Base-by-base conservation (phyloP, 2,888 invertebrate species). In the Eupithecia pulchellata region DNA sequence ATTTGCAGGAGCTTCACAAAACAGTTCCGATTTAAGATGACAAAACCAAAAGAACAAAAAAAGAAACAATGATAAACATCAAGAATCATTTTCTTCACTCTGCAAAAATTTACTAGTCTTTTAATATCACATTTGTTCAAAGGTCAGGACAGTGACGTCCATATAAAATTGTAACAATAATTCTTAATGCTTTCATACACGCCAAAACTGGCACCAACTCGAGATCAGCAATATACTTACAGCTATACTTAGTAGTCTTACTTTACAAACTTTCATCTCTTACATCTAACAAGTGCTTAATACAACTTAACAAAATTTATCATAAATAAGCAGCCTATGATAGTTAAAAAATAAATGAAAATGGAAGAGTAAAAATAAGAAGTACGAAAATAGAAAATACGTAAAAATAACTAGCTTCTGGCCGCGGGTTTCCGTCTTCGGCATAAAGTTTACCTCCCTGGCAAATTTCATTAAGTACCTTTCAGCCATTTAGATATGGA, bases 121-220 rank as follows among this genome's bases (percentile, higher is more conserved):
- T 89, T 82, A 86, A 92, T 94, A 93, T 94, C 94, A 93, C 94
- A 94, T 92, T 92, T 93, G 90, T 91, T 93, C 92, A 89, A 80
- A 90, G 86, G 90, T 80, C 79, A 85, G 88, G 93, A 93, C 93
- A 92, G 92, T 93, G 93, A 93, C 92, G 92, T 93, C 93, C 92
- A 76, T 92, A 89, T 90, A 91, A 90, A 90, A 90, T 90, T 85
- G 87, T 89, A 92, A 91, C 90, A 90, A 93, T 92, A 91, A 93
- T 93, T 94, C 94, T 94, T 93, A 89, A 94, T 94, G 94, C 90
- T 93, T 93, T 91, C 92, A 93, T 89, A 89, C 86, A 90, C 92
- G 58, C 92, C 84, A 84, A n/a, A n/a, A 85, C 88, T 88, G 91
- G 91, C 91, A 89, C 87, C 86, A 86, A 89, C 90, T 87, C 91